Percentiles rank a stretch among this genome's conserved stretches.
Conservation (phyloP, 2,888 invertebrate species). For the Carpatolechia fugitivella region DNA sequence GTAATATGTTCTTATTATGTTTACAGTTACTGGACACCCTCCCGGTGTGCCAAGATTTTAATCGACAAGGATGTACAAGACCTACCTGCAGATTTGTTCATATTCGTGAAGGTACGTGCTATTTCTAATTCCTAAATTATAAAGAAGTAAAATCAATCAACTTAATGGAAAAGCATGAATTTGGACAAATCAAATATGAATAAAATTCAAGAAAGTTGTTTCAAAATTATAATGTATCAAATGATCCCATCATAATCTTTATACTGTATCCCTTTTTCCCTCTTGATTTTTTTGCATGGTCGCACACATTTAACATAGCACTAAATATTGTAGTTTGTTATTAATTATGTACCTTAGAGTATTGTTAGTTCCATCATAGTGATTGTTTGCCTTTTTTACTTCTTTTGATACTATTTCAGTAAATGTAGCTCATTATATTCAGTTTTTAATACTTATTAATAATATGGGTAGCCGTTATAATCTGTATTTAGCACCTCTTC, state of each 20-base stretch:
- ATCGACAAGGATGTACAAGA: constrained; percentile 97
- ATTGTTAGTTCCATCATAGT: neutral
- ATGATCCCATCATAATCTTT: constrained; percentile 4
- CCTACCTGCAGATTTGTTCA: constrained; percentile 99
- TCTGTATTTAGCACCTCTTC: neutral
- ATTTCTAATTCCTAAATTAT: constrained; percentile 2
- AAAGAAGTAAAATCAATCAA: constrained; percentile 7
- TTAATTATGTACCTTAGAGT: neutral
- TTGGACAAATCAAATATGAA: neutral
- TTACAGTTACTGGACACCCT: constrained; percentile 99
- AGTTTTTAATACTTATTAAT: neutral
- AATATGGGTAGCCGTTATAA: neutral
- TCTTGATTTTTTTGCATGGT: constrained; percentile 21
- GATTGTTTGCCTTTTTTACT: neutral
- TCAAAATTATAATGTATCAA: neutral
- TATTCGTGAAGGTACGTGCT: constrained; percentile 93
- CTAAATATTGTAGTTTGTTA: constrained; percentile 6
- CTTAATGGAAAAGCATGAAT: constrained; percentile 7
- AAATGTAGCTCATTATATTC: neutral
- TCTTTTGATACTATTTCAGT: neutral
- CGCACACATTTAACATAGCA: constrained; percentile 19
- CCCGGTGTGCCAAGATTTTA: constrained; percentile 99
- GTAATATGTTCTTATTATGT: constrained; percentile 57
- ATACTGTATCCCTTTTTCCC: constrained; percentile 15
- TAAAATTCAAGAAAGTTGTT: neutral